Conservation (phyloP, 1,140 invertebrate species). For the Brachionus calyciflorus region DNA sequence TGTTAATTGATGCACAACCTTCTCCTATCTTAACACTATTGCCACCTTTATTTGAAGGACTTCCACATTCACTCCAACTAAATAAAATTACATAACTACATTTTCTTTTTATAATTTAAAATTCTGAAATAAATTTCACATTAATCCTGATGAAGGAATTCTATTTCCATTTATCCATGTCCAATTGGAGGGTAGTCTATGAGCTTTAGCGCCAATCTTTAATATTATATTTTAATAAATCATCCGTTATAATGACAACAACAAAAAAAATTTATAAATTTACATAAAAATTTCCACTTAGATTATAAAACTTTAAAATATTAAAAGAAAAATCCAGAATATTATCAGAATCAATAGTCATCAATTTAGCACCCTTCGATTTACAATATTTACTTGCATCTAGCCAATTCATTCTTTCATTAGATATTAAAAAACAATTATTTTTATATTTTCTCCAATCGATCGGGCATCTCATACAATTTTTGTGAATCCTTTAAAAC, state of each 20-base stretch:
- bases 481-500: no score
- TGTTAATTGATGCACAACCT: no score
- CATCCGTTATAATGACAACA: background rate
- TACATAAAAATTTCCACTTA: background rate
- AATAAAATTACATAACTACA: background rate
- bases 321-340: background rate
- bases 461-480: background rate
- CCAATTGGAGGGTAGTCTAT: background rate
- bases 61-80: conserved; percentile 17
- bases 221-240: no score
- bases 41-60: background rate
- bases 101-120: background rate
- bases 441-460: background rate
- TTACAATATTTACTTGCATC: background rate
- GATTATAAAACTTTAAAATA: background rate
- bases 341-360: background rate
- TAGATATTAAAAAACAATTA: background rate
- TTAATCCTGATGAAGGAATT: background rate
- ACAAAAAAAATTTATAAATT: background rate
- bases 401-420: background rate
- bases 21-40: no score
- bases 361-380: background rate
- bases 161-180: background rate
- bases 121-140: background rate
- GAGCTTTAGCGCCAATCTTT: background rate